Percentiles rank a stretch among this genome's conserved stretches.
These are phyloP conservation scores for Notodonta dromedarius DNA, from an alignment of 2,888 invertebrate species.

Conservation along the genomic window DNA sequence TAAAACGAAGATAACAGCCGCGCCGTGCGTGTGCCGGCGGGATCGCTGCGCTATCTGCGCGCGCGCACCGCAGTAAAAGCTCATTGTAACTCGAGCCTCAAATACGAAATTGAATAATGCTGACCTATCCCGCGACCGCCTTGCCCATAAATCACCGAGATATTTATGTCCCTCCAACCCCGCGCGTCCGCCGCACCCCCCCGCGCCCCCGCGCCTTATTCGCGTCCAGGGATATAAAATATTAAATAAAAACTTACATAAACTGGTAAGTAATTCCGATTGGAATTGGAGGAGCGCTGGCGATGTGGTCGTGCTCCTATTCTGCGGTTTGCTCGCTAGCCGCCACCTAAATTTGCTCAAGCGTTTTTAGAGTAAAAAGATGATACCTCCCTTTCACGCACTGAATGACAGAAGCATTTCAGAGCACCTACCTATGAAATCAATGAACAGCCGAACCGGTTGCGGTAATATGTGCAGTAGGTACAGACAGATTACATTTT, in stretches of 20 bases:
- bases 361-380: conserved; percentile 19
- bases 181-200: conserved; percentile 59
- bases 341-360: conserved; percentile 27
- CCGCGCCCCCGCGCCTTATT: conserved; percentile 62
- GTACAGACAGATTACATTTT: background rate
- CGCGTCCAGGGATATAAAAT: conserved; percentile 78
- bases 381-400: conserved; percentile 13
- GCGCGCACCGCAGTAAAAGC: conserved; percentile 78
- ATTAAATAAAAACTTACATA: conserved; percentile 82
- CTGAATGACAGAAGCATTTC: conserved; percentile 9
- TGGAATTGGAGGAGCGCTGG: conserved; percentile 69
- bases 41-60: conserved; percentile 73
- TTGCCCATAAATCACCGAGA: conserved; percentile 82
- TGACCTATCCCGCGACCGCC: conserved; percentile 84
- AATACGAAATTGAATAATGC: conserved; percentile 85
- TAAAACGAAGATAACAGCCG: conserved; percentile 68
- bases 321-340: conserved; percentile 68
- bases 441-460: background rate
- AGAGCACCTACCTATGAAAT: background rate
- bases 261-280: conserved; percentile 80
- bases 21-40: conserved; percentile 57
- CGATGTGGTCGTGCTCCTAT: conserved; percentile 70
- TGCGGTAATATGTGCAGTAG: background rate
- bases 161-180: conserved; percentile 81
- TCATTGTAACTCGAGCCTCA: conserved; percentile 83